Evolutionary conservation across 2,797 vertebrate species (phyloP).

Genomic region (Myioborus melanocephalus): DNA sequence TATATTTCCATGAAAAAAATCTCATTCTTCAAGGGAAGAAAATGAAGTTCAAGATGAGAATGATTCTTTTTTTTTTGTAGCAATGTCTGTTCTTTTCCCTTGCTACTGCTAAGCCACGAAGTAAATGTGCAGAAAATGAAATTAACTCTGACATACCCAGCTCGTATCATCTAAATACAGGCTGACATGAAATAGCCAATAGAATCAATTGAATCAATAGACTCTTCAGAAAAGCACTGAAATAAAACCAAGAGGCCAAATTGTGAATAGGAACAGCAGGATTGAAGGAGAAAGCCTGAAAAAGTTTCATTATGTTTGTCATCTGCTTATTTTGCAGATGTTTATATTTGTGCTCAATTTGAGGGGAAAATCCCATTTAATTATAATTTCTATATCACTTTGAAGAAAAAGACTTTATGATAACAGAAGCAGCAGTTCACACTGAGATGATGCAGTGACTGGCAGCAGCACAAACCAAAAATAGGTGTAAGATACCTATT

Average conservation of each 20-base stretch:
- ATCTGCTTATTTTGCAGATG: neutral
- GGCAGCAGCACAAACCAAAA: neutral
- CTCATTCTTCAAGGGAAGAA: neutral
- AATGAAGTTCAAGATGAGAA: neutral
- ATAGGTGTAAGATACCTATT: neutral
- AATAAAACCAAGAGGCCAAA: neutral
- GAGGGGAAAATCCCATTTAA: neutral
- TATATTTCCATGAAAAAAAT: neutral
- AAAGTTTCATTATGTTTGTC: neutral
- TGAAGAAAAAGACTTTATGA: neutral
- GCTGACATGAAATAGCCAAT: neutral
- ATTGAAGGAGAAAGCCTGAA: neutral
- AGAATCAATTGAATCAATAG: neutral
- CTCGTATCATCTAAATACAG: neutral
- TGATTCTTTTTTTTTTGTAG: neutral
- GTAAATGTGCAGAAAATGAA: neutral
- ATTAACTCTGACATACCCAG: neutral
- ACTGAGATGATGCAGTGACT: neutral
- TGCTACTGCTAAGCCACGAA: neutral
- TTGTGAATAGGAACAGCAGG: neutral
- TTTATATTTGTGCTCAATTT: neutral
- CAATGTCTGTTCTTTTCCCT: neutral
- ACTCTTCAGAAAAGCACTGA: neutral
- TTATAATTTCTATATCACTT: neutral
- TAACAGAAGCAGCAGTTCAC: neutral